Conservation (phyloP, 2,888 invertebrate species). For the Parapristionchus giblindavisi region DNA sequence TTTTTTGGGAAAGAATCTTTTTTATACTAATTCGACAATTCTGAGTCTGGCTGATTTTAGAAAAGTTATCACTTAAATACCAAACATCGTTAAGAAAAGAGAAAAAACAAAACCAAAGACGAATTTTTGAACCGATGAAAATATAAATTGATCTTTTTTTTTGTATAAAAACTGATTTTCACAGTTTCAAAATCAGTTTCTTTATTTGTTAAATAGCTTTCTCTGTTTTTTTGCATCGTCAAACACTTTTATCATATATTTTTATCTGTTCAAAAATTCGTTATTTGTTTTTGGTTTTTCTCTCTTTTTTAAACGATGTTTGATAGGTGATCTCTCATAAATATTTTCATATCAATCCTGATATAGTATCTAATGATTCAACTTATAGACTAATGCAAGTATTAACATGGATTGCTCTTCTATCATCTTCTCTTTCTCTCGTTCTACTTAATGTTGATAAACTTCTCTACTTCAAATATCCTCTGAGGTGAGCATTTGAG, state of each 20-base stretch:
- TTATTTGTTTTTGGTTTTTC: neutral
- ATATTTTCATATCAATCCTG: neutral
- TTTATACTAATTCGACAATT: neutral
- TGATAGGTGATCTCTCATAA: neutral
- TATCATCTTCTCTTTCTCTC: constrained; percentile 64
- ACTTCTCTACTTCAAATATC: constrained; percentile 66
- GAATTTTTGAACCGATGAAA: too few species aligned
- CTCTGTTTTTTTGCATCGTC: too few species aligned
- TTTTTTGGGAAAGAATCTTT: neutral
- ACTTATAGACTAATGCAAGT: constrained; percentile 48
- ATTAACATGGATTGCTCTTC: constrained; percentile 65
- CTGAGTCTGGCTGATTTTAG: too few species aligned
- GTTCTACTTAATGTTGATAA: constrained; percentile 68
- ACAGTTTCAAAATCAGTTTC: too few species aligned
- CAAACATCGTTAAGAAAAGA: too few species aligned
- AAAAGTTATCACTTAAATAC: too few species aligned
- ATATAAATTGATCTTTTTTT: too few species aligned
- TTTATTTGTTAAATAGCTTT: too few species aligned
- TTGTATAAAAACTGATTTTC: too few species aligned
- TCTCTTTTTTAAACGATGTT: neutral
- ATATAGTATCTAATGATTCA: neutral
- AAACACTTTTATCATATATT: neutral
- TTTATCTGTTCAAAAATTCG: neutral
- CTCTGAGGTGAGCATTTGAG: constrained; percentile 54
- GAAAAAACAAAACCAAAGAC: too few species aligned